Evolutionary conservation across 1,140 invertebrate genomes (phyloP).

Genomic region (Elymnias hypermnestra): DNA sequence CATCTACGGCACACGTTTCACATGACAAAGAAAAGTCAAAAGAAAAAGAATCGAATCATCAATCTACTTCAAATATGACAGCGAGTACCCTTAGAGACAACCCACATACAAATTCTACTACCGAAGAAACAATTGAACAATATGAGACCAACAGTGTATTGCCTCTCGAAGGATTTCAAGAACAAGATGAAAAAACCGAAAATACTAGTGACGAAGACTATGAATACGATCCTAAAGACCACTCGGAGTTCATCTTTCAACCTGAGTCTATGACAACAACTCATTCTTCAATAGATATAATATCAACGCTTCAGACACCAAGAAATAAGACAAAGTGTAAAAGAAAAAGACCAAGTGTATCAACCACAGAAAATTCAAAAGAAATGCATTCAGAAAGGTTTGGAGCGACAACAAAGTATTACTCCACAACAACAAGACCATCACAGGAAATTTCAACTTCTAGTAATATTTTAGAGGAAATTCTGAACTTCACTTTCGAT

Average conservation of each 20-base stretch:
- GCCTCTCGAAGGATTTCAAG: constrained; percentile 17
- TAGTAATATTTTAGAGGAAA: constrained; percentile 38
- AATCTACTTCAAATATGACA: no score
- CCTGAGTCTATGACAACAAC: constrained; percentile 19
- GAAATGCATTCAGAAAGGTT: constrained; percentile 7
- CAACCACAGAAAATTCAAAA: constrained; percentile 15
- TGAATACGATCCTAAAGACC: constrained; percentile 39
- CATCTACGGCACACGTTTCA: constrained; percentile 31
- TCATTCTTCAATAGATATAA: constrained; percentile 1
- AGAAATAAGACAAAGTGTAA: constrained; percentile 59
- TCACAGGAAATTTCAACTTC: constrained; percentile 24
- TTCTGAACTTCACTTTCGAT: constrained; percentile 47
- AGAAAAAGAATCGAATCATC: constrained; percentile 27
- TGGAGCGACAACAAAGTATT: constrained; percentile 13
- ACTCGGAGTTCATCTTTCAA: constrained; percentile 52
- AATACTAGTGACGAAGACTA: constrained; percentile 18
- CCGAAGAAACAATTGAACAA: constrained; percentile 22
- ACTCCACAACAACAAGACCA: constrained; percentile 21
- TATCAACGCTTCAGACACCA: constrained; percentile 30
- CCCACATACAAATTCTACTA: constrained; percentile 16
- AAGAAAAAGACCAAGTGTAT: constrained; percentile 49
- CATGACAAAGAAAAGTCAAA: constrained; percentile 23
- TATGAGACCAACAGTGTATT: constrained; percentile 29
- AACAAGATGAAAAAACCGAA: constrained; percentile 23
- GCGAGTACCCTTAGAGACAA: no score